These are phyloP conservation scores for Notocelia uddmanniana DNA, from an alignment of 2,888 invertebrate genomes.

Conservation along the genomic window DNA sequence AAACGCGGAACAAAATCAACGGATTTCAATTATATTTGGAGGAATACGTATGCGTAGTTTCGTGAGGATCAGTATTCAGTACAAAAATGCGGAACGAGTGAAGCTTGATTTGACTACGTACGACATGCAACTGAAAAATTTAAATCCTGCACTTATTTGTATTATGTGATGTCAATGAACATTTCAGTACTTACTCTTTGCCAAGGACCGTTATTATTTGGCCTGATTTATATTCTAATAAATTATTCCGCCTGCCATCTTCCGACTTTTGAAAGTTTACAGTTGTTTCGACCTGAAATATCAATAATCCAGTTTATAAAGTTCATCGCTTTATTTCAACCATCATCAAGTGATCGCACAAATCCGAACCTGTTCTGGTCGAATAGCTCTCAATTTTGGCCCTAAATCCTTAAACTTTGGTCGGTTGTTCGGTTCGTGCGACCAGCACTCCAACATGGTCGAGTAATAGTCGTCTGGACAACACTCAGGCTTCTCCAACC, in stretches of 20 bases:
- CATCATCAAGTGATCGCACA: too few species aligned
- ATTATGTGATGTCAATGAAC: background rate
- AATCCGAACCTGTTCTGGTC: conserved; percentile 92
- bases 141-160: background rate
- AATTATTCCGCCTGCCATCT: conserved; percentile 86
- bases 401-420: conserved; percentile 96
- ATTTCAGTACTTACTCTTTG: conserved; percentile 77
- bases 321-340: background rate
- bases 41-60: too few species aligned
- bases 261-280: conserved; percentile 78
- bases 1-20: too few species aligned
- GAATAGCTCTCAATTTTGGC: conserved; percentile 91
- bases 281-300: conserved; percentile 89
- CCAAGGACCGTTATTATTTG: conserved; percentile 96
- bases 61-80: too few species aligned
- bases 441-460: conserved; percentile 98
- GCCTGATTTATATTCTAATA: conserved; percentile 93
- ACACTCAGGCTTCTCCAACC: conserved; percentile 96
- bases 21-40: too few species aligned
- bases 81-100: too few species aligned
- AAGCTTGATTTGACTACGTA: too few species aligned
- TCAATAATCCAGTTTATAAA: conserved; percentile 2
- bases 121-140: background rate
- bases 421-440: conserved; percentile 94
- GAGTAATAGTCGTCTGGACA: conserved; percentile 97